Base-by-base conservation (phyloP, 1,140 invertebrate genomes). In the Solenopsis fugax region DNA sequence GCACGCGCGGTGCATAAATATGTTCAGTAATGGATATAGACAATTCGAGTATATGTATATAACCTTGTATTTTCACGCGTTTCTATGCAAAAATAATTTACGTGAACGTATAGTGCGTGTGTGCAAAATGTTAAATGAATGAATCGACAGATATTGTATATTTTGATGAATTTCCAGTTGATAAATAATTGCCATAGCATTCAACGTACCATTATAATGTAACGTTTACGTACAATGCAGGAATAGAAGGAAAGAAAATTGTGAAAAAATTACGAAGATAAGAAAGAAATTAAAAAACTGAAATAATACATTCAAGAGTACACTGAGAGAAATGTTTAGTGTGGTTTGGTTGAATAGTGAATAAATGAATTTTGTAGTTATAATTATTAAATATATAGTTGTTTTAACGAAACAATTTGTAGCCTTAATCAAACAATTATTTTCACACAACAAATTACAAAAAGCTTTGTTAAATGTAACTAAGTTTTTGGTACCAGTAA, bases 1-100 rank as follows among this genome's bases (percentile, higher is more conserved):
- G 48, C 21, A 76, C 41, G 69, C 69, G 37, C 21, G 34, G 7
- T 50, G 65, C 65, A 69, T 62, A 78, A 65, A 64, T 60, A 76
- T 45, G 21, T 76, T 76, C 60, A 45, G n/a, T 76, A 60, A 24
- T 56, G 52, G 29, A 10, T 75, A 58, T 41, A 24, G 18, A 24
- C 16, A 58, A 76, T 76, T 60, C 24, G 41, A 6, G 24, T n/a
- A 64, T 64, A 18, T 13, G 29, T n/a, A 18, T 29, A 1, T 13
- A 37, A 54, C 21, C n/a, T 76, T 76, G 45, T 45, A 41, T 75
- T 73, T 73, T 21, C 52, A 24, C n/a, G 13, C 37, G 37, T 41
- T 76, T 37, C 4, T 41, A 7, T 16, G 34, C 41, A 60, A 29
- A 16, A 60, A 45, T 60, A 24, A 45, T 60, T 41, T 58, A 41